These are phyloP conservation scores for Drosophila paulistorum DNA, from an alignment of 1,140 invertebrate genomes.

Conservation along the genomic window DNA sequence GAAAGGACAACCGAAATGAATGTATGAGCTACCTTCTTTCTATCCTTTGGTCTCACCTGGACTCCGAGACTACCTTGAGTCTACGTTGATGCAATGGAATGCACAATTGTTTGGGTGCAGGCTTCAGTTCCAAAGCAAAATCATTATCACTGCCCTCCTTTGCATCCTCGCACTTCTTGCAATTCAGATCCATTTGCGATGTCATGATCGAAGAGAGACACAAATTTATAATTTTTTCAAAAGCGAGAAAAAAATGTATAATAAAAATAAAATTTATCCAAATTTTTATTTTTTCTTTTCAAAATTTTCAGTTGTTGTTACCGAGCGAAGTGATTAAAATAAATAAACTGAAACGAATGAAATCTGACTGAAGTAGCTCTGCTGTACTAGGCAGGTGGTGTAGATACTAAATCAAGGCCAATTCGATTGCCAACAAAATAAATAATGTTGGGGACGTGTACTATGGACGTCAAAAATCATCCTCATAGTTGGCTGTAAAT, in stretches of 20 bases:
- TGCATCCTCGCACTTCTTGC: conserved; percentile 23
- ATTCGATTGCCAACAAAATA: too few relatives aligned
- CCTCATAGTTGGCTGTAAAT: too few relatives aligned
- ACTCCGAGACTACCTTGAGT: conserved; percentile 47
- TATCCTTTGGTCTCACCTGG: conserved; percentile 35
- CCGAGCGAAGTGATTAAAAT: background rate
- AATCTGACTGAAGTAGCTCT: too few relatives aligned
- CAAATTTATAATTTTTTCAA: background rate
- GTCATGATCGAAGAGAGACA: conserved; percentile 39
- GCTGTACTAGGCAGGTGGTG: too few relatives aligned
- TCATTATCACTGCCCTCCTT: conserved; percentile 46
- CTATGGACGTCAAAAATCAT: too few relatives aligned
- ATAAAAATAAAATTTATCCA: conserved; percentile 1
- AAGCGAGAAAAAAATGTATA: background rate
- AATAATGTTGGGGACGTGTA: too few relatives aligned
- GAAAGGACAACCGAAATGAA: background rate
- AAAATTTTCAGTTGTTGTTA: background rate
- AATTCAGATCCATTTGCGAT: conserved; percentile 31
- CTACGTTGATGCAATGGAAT: conserved; percentile 67
- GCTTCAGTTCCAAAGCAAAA: conserved; percentile 59
- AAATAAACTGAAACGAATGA: conserved; percentile 1
- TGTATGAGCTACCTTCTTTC: background rate
- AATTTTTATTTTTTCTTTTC: background rate
- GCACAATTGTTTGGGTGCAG: conserved; percentile 65
- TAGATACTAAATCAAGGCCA: too few relatives aligned